Conservation (phyloP, 1,140 invertebrate genomes). For the Pachypeltis micranthus region DNA sequence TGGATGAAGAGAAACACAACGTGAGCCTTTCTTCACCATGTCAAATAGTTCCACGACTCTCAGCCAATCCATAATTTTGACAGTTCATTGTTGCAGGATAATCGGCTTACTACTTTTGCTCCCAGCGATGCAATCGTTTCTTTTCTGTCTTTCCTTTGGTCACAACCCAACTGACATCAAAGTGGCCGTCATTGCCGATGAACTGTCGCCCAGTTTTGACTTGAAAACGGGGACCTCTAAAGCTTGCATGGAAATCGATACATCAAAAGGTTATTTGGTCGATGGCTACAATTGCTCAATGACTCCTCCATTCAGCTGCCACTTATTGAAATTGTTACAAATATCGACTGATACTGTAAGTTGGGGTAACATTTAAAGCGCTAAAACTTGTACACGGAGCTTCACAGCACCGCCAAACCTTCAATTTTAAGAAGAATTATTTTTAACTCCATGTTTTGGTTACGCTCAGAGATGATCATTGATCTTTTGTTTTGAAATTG, state of each 20-base stretch:
- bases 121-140: constrained; percentile 16
- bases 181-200: constrained; percentile 12
- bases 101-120: constrained; percentile 18
- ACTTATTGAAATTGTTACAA: constrained; percentile 1
- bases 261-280: not conserved
- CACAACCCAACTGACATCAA: constrained; percentile 15
- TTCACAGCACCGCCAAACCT: too few species aligned
- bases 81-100: constrained; percentile 17
- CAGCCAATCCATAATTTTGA: not conserved
- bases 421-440: too few species aligned
- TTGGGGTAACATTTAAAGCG: not conserved
- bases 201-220: too few species aligned
- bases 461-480: too few species aligned
- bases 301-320: constrained; percentile 12
- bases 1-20: constrained; percentile 22
- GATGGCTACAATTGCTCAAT: constrained; percentile 6
- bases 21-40: not conserved
- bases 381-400: too few species aligned
- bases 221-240: too few species aligned
- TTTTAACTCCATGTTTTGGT: too few species aligned
- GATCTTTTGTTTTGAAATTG: too few species aligned
- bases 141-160: constrained; percentile 16
- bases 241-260: not conserved
- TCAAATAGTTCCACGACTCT: not conserved
- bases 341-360: constrained; percentile 10